Percentiles rank a stretch among this genome's conserved stretches.
These are phyloP conservation scores for Sprattus sprattus DNA, from an alignment of 2,113 vertebrate genomes.

Conservation along the genomic window DNA sequence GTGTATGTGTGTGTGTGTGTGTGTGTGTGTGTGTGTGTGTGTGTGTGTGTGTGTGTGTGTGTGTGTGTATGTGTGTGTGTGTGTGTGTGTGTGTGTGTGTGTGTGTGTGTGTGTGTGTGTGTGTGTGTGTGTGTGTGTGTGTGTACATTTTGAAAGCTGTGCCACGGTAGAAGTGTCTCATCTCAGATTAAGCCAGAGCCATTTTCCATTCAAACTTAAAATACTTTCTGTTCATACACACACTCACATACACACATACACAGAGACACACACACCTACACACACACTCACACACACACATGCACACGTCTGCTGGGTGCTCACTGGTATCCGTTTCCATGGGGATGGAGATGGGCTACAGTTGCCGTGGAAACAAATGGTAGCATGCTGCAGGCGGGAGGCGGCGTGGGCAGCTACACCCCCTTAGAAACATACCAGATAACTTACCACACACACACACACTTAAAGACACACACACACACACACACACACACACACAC, in stretches of 20 bases:
- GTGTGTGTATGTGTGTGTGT: not conserved
- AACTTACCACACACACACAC: not conserved
- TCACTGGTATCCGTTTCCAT: not conserved
- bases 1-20: not conserved
- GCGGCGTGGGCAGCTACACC: constrained; percentile 27
- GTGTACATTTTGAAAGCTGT: not conserved
- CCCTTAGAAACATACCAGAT: not conserved
- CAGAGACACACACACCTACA: constrained; percentile 1
- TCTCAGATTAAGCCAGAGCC: too few relatives aligned
- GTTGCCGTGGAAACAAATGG: constrained; percentile 46
- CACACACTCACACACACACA: constrained; percentile 11
- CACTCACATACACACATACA: not conserved
- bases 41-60: not conserved
- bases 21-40: not conserved
- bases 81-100: not conserved
- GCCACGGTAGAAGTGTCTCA: too few relatives aligned
- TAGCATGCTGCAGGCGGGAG: constrained; percentile 37
- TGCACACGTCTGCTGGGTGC: not conserved
- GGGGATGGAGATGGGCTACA: constrained; percentile 28
- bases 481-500: not conserved
- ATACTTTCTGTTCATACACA: not conserved
- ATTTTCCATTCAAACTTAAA: too few relatives aligned
- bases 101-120: not conserved
- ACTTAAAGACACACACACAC: not conserved
- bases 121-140: not conserved